These are phyloP conservation scores for Strix aluco DNA, from an alignment of 2,113 vertebrate genomes.

Conservation along the genomic window DNA sequence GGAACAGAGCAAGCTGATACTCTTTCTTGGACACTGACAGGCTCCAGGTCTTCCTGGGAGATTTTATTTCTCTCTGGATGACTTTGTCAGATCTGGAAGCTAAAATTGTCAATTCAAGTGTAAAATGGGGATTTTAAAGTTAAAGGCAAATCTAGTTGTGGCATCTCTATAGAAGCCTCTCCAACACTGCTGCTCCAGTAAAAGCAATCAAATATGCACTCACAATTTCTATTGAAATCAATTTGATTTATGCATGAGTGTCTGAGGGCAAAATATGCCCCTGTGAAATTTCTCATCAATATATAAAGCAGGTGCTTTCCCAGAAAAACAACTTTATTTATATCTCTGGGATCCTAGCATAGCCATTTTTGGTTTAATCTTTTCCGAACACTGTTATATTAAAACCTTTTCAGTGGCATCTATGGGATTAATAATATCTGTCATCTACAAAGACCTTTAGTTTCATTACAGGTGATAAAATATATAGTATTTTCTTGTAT, in stretches of 20 bases:
- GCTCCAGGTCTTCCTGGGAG: neutral
- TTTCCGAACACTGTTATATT: neutral
- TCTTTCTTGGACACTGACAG: neutral
- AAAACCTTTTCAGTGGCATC: neutral
- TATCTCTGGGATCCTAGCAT: neutral
- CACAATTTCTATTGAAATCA: conserved; percentile 1
- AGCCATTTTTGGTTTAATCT: neutral
- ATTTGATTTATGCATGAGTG: neutral
- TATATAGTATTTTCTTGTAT: neutral
- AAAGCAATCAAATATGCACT: neutral
- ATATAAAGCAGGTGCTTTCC: neutral
- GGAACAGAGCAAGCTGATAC: neutral
- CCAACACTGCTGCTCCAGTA: neutral
- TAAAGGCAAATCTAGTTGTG: neutral
- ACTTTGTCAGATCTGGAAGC: neutral
- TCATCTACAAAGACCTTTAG: neutral
- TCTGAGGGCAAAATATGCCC: neutral
- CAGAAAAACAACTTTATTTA: conserved; percentile 14
- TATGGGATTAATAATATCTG: conserved; percentile 23
- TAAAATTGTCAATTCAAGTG: neutral
- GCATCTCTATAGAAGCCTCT: neutral
- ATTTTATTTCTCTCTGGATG: neutral
- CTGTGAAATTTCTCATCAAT: neutral
- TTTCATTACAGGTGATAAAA: conserved; percentile 20
- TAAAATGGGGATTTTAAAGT: conserved; percentile 21